Base-by-base conservation (phyloP, 2,797 vertebrate genomes). In the Megalops cyprinoides region DNA sequence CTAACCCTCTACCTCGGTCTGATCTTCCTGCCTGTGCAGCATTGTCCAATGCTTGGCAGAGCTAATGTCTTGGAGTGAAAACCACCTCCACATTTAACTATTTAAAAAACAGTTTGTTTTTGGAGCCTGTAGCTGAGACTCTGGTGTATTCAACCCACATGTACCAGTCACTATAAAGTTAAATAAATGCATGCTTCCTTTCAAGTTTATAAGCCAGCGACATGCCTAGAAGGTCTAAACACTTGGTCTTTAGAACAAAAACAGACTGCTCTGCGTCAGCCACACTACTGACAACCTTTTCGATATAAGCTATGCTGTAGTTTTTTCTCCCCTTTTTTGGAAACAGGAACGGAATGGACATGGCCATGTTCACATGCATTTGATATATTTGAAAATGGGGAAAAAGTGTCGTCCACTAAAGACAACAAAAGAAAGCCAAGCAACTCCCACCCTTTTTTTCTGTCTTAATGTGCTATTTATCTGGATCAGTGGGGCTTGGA, bases 31-130 rank as follows among this genome's bases (percentile, higher is more conserved):
- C 82, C 89, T 82, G 87, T 86, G 85, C 85, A 87, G 88, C 48
- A 60, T 69, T 84, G 88, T 87, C 87, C 87, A 76, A 44, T 82
- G 82, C 83, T 90, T 89, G 89, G 91, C 92, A 90, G 85, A 76
- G 18, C 87, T 91, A 86, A 89, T 88, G 81, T 85, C 37, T 85
- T 53, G 87, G 86, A 86, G 85, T 25, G 81, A 71, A 85, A 87
- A 88, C 88, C 87, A 48, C 42, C 39, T 6, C 18, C 25, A 86
- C 87, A 86, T 90, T 91, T 89, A 90, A 90, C 88, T 80, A 88
- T 87, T 87, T 84, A 86, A 88, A 85, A 84, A 81, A 71, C 60
- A 53, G 91, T 92, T 93, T 90, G 86, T 85, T 87, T 87, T 91
- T 91, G 90, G 90, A 91, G 87, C 60, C 4, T 44, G 14, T 76